These are phyloP conservation scores for Drosophila nebulosa DNA, from an alignment of 1,140 invertebrate genomes.

Conservation along the genomic window DNA sequence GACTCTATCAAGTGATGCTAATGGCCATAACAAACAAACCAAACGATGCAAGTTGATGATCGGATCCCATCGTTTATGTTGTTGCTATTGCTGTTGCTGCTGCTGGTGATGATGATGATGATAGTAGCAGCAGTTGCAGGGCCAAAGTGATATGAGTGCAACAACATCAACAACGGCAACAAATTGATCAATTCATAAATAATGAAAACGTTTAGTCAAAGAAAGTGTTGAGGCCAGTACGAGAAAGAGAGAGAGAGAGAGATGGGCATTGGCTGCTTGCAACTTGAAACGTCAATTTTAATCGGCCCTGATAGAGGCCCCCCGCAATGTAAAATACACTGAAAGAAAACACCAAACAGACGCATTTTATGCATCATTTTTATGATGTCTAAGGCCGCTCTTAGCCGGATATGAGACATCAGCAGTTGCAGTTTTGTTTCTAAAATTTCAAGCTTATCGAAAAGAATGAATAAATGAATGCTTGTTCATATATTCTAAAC, in stretches of 20 bases:
- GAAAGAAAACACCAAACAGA: not conserved
- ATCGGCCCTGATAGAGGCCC: constrained; percentile 59
- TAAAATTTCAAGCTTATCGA: not conserved
- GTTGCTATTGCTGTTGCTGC: not conserved
- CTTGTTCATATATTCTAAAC: not conserved
- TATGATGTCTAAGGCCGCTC: not conserved
- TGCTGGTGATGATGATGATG: constrained; percentile 31
- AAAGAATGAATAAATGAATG: not conserved
- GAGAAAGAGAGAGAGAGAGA: not conserved
- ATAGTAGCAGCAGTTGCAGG: constrained; percentile 28
- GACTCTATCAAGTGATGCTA: constrained; percentile 70
- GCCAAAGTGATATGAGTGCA: constrained; percentile 29
- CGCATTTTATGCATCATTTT: too few species aligned
- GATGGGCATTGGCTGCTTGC: constrained; percentile 40
- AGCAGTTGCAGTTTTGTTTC: not conserved
- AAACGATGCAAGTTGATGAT: constrained; percentile 63
- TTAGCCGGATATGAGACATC: not conserved
- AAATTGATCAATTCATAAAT: constrained; percentile 79
- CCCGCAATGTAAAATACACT: constrained; percentile 16
- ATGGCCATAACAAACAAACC: constrained; percentile 75
- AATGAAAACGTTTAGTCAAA: constrained; percentile 74
- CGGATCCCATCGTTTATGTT: not conserved
- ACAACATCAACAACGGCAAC: constrained; percentile 52
- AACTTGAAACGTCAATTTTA: constrained; percentile 74
- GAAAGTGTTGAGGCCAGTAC: constrained; percentile 57